phyloP scores from a whole-genome alignment of 2,797 vertebrate species.

The Falco novaeseelandiae region DNA sequence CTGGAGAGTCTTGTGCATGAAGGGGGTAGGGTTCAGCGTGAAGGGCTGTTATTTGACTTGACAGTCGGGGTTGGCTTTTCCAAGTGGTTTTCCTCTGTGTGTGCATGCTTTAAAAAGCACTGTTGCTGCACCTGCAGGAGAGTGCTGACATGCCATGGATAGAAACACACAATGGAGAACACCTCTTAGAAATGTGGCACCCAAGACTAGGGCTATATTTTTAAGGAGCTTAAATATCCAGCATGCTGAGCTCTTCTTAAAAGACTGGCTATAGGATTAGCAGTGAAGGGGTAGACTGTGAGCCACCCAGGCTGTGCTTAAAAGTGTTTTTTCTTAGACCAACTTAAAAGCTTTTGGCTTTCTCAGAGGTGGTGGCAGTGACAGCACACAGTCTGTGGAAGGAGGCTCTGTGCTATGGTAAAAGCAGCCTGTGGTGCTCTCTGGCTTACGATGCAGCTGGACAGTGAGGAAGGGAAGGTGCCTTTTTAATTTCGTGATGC shows the following conservation, averaged over 20 bases:
- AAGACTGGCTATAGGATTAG: not conserved
- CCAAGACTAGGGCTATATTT: not conserved
- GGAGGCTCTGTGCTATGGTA: not conserved
- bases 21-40: not conserved
- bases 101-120: not conserved
- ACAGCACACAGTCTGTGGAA: not conserved
- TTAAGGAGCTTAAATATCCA: not conserved
- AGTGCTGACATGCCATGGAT: not conserved
- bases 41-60: constrained; percentile 23
- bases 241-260: not conserved
- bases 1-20: not conserved
- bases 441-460: not conserved
- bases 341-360: not conserved
- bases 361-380: not conserved
- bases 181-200: not conserved
- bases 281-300: not conserved
- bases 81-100: not conserved
- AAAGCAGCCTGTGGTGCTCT: not conserved
- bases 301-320: not conserved
- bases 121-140: not conserved
- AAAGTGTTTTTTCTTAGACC: not conserved
- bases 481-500: not conserved
- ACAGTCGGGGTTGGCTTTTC: not conserved
- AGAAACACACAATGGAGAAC: not conserved
- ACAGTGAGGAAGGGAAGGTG: not conserved